Evolutionary conservation across 2,797 vertebrate genomes (phyloP).

Genomic region (Sandelia bainsii): DNA sequence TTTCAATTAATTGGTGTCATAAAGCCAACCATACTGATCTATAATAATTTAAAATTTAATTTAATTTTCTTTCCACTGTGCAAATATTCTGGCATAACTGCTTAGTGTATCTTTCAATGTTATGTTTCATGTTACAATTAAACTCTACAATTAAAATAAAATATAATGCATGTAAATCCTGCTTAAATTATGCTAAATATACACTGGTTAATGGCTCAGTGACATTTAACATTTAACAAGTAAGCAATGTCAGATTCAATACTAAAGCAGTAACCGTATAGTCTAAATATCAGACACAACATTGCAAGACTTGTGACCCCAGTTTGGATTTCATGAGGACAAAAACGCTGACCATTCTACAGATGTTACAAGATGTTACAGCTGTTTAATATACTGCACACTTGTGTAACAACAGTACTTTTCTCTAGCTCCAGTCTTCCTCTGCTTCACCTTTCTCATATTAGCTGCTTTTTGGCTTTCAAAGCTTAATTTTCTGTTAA

Average conservation of each 20-base stretch:
- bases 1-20: too few relatives aligned
- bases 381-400: not conserved
- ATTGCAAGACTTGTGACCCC: not conserved
- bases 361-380: not conserved
- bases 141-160: too few relatives aligned
- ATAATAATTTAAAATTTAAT: too few relatives aligned
- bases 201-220: too few relatives aligned
- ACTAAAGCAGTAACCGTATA: not conserved
- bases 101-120: too few relatives aligned
- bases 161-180: too few relatives aligned
- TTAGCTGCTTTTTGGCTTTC: constrained; percentile 10
- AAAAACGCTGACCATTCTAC: not conserved
- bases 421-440: not conserved
- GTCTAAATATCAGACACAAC: not conserved
- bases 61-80: too few relatives aligned
- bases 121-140: too few relatives aligned
- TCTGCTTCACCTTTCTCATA: not conserved
- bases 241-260: not conserved
- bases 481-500: not conserved
- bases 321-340: not conserved
- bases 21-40: too few relatives aligned
- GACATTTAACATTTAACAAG: not conserved
- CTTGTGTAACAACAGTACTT: not conserved
- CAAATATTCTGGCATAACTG: too few relatives aligned
- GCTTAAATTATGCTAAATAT: too few relatives aligned